Conservation (phyloP, 2,888 invertebrate genomes). For the Hymenopus coronatus region DNA sequence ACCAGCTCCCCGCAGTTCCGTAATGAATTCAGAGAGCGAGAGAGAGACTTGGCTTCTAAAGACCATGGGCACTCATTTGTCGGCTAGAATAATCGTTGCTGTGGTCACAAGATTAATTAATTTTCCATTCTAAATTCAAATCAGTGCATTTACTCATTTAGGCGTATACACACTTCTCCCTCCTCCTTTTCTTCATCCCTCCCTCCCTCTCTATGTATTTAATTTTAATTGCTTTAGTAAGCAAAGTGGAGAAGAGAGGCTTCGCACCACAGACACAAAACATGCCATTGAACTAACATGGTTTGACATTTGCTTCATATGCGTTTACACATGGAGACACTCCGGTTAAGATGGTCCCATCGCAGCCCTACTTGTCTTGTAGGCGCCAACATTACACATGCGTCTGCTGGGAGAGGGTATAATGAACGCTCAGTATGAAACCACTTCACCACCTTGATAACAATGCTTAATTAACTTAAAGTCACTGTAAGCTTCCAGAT, state of each 20-base stretch:
- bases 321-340: neutral
- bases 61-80: slow-evolving; percentile 20
- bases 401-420: no score
- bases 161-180: neutral
- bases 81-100: slow-evolving; percentile 15
- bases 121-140: slow-evolving; percentile 36
- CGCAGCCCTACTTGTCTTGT: neutral
- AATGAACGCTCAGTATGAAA: no score
- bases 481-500: no score
- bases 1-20: neutral
- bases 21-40: slow-evolving; percentile 16
- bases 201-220: slow-evolving; percentile 10
- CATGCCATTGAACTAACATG: slow-evolving; percentile 1
- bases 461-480: no score
- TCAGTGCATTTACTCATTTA: slow-evolving; percentile 31
- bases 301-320: slow-evolving; percentile 1
- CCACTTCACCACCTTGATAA: no score
- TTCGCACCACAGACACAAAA: neutral
- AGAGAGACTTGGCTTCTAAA: neutral
- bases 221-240: slow-evolving; percentile 25
- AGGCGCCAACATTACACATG: neutral
- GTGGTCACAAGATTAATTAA: slow-evolving; percentile 35
- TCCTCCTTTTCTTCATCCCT: neutral
- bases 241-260: neutral
- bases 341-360: neutral